These are phyloP conservation scores for Iselma pallidipennis DNA, from an alignment of 2,888 invertebrate species.

Conservation along the genomic window DNA sequence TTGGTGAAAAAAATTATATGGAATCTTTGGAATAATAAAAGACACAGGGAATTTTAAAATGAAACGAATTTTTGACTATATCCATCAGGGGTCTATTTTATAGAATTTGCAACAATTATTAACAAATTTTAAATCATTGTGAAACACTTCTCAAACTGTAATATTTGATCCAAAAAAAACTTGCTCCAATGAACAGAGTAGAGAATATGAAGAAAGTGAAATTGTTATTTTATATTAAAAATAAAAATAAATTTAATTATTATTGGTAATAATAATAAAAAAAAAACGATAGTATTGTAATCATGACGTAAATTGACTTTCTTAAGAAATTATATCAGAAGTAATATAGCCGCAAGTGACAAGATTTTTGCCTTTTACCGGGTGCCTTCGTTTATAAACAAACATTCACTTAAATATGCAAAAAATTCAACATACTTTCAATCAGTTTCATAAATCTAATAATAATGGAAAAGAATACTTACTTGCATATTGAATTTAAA, in stretches of 20 bases:
- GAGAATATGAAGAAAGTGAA: conserved; percentile 1
- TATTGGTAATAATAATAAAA: background rate
- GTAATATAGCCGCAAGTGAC: background rate
- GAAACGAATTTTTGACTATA: too few relatives aligned
- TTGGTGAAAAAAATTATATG: too few relatives aligned
- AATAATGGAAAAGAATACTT: too few relatives aligned
- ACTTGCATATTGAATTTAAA: too few relatives aligned
- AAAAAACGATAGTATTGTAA: background rate
- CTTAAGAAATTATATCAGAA: background rate
- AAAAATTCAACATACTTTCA: too few relatives aligned
- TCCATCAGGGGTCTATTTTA: too few relatives aligned
- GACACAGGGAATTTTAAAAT: too few relatives aligned
- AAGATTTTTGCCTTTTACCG: background rate
- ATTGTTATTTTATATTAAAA: background rate
- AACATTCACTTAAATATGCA: background rate
- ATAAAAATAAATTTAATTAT: background rate
- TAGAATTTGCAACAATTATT: background rate
- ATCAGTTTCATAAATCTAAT: too few relatives aligned
- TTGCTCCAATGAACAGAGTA: background rate
- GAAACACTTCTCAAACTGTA: background rate
- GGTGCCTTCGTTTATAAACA: background rate
- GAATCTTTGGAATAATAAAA: too few relatives aligned
- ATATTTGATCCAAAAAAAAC: background rate
- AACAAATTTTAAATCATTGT: background rate
- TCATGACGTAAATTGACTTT: conserved; percentile 4